Conservation (phyloP, 2,797 vertebrate genomes). For the Enteromius argenteus region DNA sequence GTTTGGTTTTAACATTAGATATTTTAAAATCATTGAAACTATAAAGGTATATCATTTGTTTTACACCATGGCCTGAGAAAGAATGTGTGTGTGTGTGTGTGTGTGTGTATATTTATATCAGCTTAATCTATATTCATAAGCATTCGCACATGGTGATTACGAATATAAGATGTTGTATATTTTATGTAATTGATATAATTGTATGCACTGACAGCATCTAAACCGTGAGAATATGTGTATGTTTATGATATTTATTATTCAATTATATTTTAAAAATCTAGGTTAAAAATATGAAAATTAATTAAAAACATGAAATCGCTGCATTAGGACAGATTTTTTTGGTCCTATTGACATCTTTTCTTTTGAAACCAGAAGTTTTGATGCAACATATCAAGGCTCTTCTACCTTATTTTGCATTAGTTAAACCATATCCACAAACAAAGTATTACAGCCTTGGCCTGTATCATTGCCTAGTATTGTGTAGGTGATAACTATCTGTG, state of each 20-base stretch:
- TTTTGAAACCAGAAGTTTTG: no score
- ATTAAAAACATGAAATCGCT: neutral
- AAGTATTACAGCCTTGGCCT: neutral
- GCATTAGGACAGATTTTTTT: neutral
- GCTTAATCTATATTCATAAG: neutral
- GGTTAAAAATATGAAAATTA: neutral
- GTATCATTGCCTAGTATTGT: neutral
- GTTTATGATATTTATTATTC: neutral
- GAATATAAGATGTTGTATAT: neutral
- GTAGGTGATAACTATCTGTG: slow-evolving; percentile 1
- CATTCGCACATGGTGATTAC: neutral
- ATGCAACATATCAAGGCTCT: no score
- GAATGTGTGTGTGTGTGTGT: neutral
- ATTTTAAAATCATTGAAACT: neutral
- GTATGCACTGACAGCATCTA: neutral
- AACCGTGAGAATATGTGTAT: neutral
- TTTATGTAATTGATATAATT: neutral
- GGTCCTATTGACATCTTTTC: neutral
- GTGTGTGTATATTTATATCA: slow-evolving; percentile 29
- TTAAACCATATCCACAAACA: no score
- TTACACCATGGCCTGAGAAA: neutral
- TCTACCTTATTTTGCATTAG: no score
- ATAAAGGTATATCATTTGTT: neutral
- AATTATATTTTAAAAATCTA: neutral
- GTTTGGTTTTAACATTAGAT: neutral